phyloP scores from a whole-genome alignment of 2,888 invertebrate species.

The Heliconius erato region DNA sequence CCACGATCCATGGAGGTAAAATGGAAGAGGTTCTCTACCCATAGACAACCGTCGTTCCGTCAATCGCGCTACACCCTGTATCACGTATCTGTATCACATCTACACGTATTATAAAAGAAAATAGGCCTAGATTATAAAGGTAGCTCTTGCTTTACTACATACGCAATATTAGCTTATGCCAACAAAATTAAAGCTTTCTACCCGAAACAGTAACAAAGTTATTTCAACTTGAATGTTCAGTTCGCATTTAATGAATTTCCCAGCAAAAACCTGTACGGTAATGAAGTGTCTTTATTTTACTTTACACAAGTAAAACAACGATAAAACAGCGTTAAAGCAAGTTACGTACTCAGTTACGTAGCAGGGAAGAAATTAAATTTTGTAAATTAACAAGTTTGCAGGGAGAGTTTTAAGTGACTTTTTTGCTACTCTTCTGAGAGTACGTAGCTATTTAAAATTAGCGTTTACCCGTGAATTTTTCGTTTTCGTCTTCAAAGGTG shows the following conservation, averaged over 20 bases:
- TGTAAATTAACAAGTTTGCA: conserved; percentile 24
- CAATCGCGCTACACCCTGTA: no score
- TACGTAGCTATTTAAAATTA: background rate
- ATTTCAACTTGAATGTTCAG: conserved; percentile 11
- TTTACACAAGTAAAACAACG: conserved; percentile 25
- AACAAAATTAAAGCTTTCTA: background rate
- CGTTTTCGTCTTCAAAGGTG: background rate
- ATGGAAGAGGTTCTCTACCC: no score
- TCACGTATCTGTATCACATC: no score
- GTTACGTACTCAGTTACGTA: conserved; percentile 17
- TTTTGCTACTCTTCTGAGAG: conserved; percentile 1
- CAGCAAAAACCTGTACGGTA: conserved; percentile 12
- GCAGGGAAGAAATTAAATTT: conserved; percentile 13
- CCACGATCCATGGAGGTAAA: no score
- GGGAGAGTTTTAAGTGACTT: conserved; percentile 19
- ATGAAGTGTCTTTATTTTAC: conserved; percentile 20
- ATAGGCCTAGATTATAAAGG: no score
- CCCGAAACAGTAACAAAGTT: background rate
- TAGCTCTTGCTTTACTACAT: background rate
- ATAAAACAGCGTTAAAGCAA: conserved; percentile 29
- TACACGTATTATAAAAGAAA: no score
- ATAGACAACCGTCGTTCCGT: no score
- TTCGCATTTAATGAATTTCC: conserved; percentile 11
- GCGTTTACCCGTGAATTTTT: conserved; percentile 8
- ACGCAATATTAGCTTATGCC: background rate